Evolutionary conservation across 1,140 invertebrate species (phyloP), one percentile per base, ranked within the genome.

Genomic region (Dinoponera quadriceps): DNA sequence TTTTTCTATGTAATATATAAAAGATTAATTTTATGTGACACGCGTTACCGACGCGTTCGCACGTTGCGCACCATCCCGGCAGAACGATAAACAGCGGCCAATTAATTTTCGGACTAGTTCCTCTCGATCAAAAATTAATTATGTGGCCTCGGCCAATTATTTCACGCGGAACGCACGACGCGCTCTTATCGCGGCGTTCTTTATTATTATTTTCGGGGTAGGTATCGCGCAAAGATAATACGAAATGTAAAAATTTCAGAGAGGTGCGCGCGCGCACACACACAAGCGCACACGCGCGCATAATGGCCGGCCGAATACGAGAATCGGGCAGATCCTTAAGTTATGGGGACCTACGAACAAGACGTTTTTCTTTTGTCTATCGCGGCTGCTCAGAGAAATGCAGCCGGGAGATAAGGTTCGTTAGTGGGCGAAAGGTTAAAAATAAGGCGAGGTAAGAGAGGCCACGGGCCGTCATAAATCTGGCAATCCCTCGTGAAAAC

Each of bases 341-440:
- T 88, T 88, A 88, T 88, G 86, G 86, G 86, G 38, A 59, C 83
- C 83, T 51, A 68, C 83, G 85, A 78, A 74, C 60, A 74, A 25
- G 86, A 87, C 86, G 81, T 88, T 88, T 87, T 88, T 49, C 87
- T 88, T 88, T 88, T 88, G 87, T 88, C 87, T 88, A 88, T 88
- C 87, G 81, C 73, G 85, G 80, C 82, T 85, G 85, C 83, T 73
- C 86, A 84, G 87, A 90, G 88, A 91, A 89, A 91, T 91, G 90
- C 90, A 90, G 90, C 86, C 85, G 87, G 89, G 89, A 93, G 92
- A 93, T 91, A 92, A 92, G 90, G 89, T 92, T 93, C 92, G 92
- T 93, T 94, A 94, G 93, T 94, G 93, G 92, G 93, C 92, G 92
- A 93, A 93, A 93, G 90, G 93, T 93, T 94, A 94, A 93, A 94